These are phyloP conservation scores for Eremophila alpestris DNA, from an alignment of 2,797 vertebrate genomes.

Conservation along the genomic window DNA sequence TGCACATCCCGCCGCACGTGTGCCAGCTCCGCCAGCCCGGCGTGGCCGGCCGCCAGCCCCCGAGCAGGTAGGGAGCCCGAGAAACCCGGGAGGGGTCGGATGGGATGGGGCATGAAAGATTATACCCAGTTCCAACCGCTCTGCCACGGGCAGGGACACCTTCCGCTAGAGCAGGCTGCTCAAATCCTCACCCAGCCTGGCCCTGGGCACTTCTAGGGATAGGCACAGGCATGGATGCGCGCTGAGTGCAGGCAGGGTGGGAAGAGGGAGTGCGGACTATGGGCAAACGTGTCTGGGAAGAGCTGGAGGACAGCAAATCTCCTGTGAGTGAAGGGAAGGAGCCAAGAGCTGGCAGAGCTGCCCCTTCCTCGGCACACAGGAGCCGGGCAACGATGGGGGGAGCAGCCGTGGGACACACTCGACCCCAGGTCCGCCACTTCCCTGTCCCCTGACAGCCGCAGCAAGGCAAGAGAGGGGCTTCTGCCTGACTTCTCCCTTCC, in stretches of 20 bases:
- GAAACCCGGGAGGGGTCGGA: rapidly evolving
- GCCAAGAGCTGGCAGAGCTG: not conserved
- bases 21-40: not conserved
- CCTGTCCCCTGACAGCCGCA: not conserved
- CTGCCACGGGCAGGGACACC: not conserved
- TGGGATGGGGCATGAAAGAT: not conserved
- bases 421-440: not conserved
- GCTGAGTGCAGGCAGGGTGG: not conserved
- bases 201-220: not conserved
- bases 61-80: not conserved
- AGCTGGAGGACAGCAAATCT: not conserved
- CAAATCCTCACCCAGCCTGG: not conserved
- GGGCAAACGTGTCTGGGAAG: not conserved
- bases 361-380: not conserved
- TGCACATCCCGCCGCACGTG: not conserved
- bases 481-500: not conserved
- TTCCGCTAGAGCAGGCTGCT: not conserved
- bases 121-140: rapidly evolving
- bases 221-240: not conserved
- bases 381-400: not conserved
- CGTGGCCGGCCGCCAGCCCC: not conserved
- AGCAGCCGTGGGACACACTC: not conserved
- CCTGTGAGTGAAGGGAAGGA: not conserved
- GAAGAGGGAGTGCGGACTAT: rapidly evolving
- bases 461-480: not conserved